phyloP scores from a whole-genome alignment of 2,888 invertebrate species.

The Cosmia trapezina region DNA sequence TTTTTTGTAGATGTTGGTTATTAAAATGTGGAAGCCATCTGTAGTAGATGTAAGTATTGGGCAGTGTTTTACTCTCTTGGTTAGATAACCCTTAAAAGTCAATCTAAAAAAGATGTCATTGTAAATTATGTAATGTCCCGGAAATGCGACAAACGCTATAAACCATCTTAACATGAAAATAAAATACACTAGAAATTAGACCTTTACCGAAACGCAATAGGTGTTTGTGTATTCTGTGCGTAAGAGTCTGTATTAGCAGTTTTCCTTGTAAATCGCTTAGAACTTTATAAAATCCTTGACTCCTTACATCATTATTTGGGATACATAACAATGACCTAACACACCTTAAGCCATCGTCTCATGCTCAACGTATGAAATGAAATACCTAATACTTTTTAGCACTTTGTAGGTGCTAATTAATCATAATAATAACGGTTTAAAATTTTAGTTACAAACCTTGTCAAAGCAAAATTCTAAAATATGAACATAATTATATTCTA shows the following conservation, averaged over 20 bases:
- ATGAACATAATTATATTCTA: neutral
- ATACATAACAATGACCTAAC: slow-evolving; percentile 34
- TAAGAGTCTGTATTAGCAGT: slow-evolving; percentile 18
- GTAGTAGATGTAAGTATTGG: neutral
- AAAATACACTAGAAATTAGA: slow-evolving; percentile 39
- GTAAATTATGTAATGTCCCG: slow-evolving; percentile 57
- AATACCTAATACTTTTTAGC: slow-evolving; percentile 7
- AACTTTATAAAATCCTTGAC: slow-evolving; percentile 37
- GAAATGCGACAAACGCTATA: slow-evolving; percentile 49
- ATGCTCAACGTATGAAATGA: neutral
- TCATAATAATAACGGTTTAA: slow-evolving; percentile 9
- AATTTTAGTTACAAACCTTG: slow-evolving; percentile 3
- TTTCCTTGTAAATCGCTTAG: slow-evolving; percentile 41
- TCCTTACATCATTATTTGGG: slow-evolving; percentile 31
- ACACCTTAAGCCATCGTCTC: slow-evolving; percentile 8
- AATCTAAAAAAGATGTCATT: slow-evolving; percentile 55
- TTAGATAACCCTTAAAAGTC: slow-evolving; percentile 62
- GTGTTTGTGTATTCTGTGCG: slow-evolving; percentile 17
- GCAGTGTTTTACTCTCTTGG: slow-evolving; percentile 32
- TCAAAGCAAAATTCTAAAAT: neutral
- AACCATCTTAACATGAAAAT: slow-evolving; percentile 46
- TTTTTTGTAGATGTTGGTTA: neutral
- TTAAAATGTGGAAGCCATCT: neutral
- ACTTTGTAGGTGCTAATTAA: slow-evolving; percentile 26
- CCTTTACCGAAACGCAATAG: slow-evolving; percentile 24